A percentile compares a stretch with the other conserved stretches of the same genome.
phyloP scores from a whole-genome alignment of 2,797 vertebrate genomes.

The Acropternis orthonyx region DNA sequence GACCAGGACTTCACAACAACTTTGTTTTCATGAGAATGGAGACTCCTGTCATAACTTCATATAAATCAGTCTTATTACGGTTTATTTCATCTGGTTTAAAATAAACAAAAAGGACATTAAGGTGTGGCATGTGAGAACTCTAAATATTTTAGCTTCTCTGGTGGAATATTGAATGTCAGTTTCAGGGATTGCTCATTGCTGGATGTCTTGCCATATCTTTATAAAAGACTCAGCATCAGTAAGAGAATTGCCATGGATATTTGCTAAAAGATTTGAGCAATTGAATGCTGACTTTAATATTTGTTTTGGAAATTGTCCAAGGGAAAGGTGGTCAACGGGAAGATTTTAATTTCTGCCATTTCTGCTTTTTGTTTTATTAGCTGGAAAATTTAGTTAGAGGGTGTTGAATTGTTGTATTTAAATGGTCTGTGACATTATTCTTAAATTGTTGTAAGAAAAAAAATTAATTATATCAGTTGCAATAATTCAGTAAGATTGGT shows the following conservation, averaged over 20 bases:
- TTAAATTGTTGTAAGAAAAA: neutral
- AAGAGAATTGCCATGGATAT: neutral
- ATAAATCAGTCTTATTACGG: neutral
- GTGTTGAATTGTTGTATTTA: neutral
- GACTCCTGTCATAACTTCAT: neutral
- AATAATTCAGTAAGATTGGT: neutral
- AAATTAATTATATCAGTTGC: neutral
- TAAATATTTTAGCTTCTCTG: neutral
- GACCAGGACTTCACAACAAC: neutral
- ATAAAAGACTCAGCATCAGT: neutral
- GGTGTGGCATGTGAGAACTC: neutral
- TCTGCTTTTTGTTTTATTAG: neutral
- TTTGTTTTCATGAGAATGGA: neutral
- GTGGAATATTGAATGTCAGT: neutral
- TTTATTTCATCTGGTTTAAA: neutral
- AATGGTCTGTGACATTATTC: neutral
- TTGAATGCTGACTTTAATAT: neutral
- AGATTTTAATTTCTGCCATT: constrained; percentile 11
- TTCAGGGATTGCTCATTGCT: neutral
- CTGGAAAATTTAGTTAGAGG: constrained; percentile 8
- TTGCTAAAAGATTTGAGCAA: neutral
- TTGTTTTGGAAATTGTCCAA: neutral
- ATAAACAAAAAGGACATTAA: neutral
- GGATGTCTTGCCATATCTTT: neutral
- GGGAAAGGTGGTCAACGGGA: neutral